These are phyloP conservation scores for Hormaphis cornu DNA, from an alignment of 1,140 invertebrate species.

Conservation along the genomic window DNA sequence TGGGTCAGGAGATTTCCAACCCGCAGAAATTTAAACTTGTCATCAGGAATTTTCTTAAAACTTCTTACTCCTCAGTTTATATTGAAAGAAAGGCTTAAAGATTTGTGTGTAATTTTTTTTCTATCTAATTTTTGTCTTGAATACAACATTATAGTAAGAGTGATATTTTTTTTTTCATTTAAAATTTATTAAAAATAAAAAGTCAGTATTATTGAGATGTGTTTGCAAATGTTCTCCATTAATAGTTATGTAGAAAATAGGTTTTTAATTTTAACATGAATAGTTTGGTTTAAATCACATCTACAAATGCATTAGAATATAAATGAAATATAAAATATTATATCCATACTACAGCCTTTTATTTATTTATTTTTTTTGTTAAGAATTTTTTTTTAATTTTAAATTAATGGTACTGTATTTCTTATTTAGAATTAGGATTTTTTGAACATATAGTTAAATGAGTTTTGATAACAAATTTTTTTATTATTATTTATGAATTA, in stretches of 20 bases:
- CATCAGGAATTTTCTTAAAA: constrained; percentile 27
- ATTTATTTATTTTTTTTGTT: background rate
- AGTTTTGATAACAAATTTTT: constrained; percentile 1
- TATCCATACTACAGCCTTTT: no score
- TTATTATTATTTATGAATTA: background rate
- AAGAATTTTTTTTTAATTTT: background rate
- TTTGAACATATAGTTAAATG: background rate
- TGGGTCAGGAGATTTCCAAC: constrained; percentile 29
- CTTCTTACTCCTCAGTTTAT: constrained; percentile 17
- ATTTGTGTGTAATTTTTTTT: constrained; percentile 31
- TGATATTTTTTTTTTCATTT: constrained; percentile 22
- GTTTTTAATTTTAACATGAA: constrained; percentile 21
- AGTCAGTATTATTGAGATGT: constrained; percentile 29
- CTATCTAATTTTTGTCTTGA: background rate
- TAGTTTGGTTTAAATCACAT: background rate
- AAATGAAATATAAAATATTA: background rate
- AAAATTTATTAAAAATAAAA: background rate
- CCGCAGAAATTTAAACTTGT: constrained; percentile 25
- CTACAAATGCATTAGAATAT: constrained; percentile 5
- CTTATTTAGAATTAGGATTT: constrained; percentile 19
- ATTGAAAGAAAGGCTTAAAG: constrained; percentile 8
- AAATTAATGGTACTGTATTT: constrained; percentile 6
- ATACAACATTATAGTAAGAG: constrained; percentile 12
- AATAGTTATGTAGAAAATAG: background rate
- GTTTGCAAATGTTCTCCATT: constrained; percentile 8